Base-by-base conservation (phyloP, 2,888 invertebrate species). In the Caenorhabditis doughertyi region DNA sequence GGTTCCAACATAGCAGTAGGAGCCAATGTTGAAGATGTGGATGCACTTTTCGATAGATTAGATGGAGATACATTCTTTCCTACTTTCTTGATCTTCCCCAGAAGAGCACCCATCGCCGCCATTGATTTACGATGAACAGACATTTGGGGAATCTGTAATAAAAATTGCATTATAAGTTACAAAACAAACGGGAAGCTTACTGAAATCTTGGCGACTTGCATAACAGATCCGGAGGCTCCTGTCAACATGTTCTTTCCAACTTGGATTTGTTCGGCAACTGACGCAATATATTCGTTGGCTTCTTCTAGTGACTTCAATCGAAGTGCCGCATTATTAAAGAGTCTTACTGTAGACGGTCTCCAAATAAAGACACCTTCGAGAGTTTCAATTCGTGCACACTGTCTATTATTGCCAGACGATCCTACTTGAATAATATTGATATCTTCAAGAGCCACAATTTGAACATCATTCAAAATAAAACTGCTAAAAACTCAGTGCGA, bases 321-420 rank as follows among this genome's bases (percentile, higher is more conserved):
- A 80, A 97, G 95, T 9, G 97, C 96, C 94, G 97, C 95, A 92
- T 98, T 98, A 93, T 98, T 98, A 93, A 98, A 98, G 93, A 98
- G 97, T 4, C 98, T 94, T 83, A 92, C 92, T 95, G 95, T 95
- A 3, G 97, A 96, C 23, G 97, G 96, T 1, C 97, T 94, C 92
- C 98, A 97, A 94, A 77, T 64, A 62, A 67, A 82, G 0, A 51
- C 32, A 0, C 70, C 82, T 58, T 60, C 72, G 0, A 68, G 65
- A 4, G 79, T 72, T 25, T 82, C 72, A 1, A 82, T 62, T 64
- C 53, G 35, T 0, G 71, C 56, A 18, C 62, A 67, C 18, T 82
- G 77, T 32, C 60, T 49, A 29, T 67, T 72, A 16, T 51, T 60
- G 0, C 77, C 73, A 29, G 32, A 44, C 3, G 65, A 44, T 8